Base-by-base conservation (phyloP, 2,888 invertebrate genomes). In the Tetropium fuscum region DNA sequence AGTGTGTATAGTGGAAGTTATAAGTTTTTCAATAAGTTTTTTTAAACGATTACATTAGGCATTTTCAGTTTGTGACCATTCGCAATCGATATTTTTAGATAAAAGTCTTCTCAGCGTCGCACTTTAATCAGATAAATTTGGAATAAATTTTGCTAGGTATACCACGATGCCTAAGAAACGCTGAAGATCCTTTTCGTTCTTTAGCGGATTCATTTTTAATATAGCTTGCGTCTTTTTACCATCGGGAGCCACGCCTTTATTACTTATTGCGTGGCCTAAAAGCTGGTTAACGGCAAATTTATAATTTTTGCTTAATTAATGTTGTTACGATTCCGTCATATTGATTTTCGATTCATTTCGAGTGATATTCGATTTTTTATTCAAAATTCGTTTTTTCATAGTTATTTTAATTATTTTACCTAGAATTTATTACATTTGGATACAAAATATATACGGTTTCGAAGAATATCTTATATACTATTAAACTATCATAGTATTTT, bases 101-200 rank as follows among this genome's bases (percentile, higher is more conserved):
- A 60, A 22, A 5, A 63, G 25, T 43, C 57, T 44, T 48, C 60
- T 22, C 19, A 63, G 30, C 7, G 5, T 15, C 4, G 11, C 19
- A 13, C 60, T 54, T 53, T 63, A 43, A 6, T 43, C 1, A 6
- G 58, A 60, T 1, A 63, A 22, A 30, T 54, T 58, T 0, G 54
- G 54, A 10, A 58, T 41, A 44, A 48, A 58, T 54, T 62, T 58
- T 10, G 49, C 48, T 20, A 62, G 13, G 34, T 58, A 61, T 4
- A 47, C 48, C 2, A 61, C 41, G 51, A 62, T 58, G 1, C 58
- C 58, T n/a, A 62, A 38, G 27, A 54, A 58, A 4, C 58, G 8
- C 22, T 58, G 58, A n/a, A 58, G 34, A 1, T 62, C 49, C 49
- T 59, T 54, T 16, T 25, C 19, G 34, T 36, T 34, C 41, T 48